Evolutionary conservation across 2,888 invertebrate genomes (phyloP).

Genomic region (Tortrix viridana): DNA sequence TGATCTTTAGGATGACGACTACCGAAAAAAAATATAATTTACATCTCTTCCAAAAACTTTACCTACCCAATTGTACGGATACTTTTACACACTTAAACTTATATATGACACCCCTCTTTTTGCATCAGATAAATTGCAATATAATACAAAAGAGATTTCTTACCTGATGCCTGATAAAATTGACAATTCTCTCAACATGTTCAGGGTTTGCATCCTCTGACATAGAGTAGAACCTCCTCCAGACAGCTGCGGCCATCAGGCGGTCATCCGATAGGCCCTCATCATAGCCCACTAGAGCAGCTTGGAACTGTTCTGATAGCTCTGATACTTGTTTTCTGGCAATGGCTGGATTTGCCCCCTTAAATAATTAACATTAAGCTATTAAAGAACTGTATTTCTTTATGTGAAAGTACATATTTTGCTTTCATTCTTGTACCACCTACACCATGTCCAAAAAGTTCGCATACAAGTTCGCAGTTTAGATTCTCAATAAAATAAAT

Average conservation of each 20-base stretch:
- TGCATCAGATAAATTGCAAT: no score
- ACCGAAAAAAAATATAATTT: no score
- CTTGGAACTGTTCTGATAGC: constrained; percentile 92
- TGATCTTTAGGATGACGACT: no score
- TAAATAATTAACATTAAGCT: constrained; percentile 43
- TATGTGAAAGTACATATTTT: no score
- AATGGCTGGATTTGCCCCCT: constrained; percentile 86
- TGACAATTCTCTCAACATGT: constrained; percentile 88
- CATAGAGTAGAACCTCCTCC: constrained; percentile 91
- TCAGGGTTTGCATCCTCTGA: constrained; percentile 86
- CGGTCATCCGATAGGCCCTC: constrained; percentile 93
- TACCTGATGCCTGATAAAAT: constrained; percentile 91
- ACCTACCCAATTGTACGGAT: no score
- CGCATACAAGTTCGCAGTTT: no score
- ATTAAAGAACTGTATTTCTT: background rate
- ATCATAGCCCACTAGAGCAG: constrained; percentile 92
- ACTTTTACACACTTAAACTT: no score
- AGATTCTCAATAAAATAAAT: no score
- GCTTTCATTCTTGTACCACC: no score
- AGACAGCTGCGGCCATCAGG: constrained; percentile 91
- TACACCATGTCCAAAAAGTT: no score
- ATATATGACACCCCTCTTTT: no score
- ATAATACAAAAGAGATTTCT: constrained; percentile 7
- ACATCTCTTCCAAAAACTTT: no score
- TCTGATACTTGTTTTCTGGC: constrained; percentile 86